Conservation (phyloP, 2,888 invertebrate species). For the Platerodrilus igneus region DNA sequence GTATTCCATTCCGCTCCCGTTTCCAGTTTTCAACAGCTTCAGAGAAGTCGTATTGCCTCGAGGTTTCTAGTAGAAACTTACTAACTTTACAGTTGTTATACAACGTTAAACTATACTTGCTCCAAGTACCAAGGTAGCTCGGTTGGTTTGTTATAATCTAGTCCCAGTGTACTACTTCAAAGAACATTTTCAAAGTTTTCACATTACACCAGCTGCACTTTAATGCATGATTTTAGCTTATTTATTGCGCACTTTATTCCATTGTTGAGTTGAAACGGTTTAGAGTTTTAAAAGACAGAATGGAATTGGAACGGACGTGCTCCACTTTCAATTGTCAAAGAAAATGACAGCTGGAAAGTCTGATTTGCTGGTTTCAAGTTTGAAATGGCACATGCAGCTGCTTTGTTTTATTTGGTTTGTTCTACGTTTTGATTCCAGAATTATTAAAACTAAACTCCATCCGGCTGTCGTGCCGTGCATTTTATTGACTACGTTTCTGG, state of each 20-base stretch:
- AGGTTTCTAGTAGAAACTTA: slow-evolving; percentile 13
- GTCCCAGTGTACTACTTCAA: slow-evolving; percentile 16
- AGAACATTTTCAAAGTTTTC: slow-evolving; percentile 20
- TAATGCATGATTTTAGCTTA: slow-evolving; percentile 30
- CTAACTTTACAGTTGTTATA: slow-evolving; percentile 19
- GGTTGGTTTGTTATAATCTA: slow-evolving; percentile 22
- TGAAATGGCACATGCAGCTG: slow-evolving; percentile 17
- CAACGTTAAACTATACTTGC: slow-evolving; percentile 20
- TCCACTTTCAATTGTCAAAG: slow-evolving; percentile 14
- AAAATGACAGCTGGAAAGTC: slow-evolving; percentile 16
- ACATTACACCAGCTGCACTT: slow-evolving; percentile 29
- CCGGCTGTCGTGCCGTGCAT: too few relatives aligned
- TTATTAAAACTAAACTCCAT: too few relatives aligned
- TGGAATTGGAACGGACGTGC: slow-evolving; percentile 17
- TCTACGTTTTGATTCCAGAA: too few relatives aligned
- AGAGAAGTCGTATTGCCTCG: too few relatives aligned
- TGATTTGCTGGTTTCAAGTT: slow-evolving; percentile 17
- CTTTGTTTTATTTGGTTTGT: too few relatives aligned
- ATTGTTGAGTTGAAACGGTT: slow-evolving; percentile 9
- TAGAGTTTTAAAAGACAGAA: slow-evolving; percentile 14
- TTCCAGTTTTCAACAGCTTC: too few relatives aligned
- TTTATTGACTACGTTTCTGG: too few relatives aligned
- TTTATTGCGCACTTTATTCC: slow-evolving; percentile 17
- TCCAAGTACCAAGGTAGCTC: slow-evolving; percentile 15
- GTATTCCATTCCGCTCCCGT: too few relatives aligned